Evolutionary conservation across 2,113 vertebrate genomes (phyloP), one percentile per base, ranked within the genome.

Genomic region (Alaudala cheleensis): DNA sequence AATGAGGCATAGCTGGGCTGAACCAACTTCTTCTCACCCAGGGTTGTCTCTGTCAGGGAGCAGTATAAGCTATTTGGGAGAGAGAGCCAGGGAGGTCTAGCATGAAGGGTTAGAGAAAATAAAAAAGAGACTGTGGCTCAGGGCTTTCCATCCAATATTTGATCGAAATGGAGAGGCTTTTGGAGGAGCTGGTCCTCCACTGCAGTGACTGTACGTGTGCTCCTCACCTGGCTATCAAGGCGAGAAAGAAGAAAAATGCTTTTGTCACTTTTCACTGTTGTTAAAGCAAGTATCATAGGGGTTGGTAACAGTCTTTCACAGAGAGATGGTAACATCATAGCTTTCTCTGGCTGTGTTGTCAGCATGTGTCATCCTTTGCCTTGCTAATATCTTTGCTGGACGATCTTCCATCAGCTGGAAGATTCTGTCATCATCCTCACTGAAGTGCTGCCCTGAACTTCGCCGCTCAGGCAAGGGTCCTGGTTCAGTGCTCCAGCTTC

Each of bases 211-310:
- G 0, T 78, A 6, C 79, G 45, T 80, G 50, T 54, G 50, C 71
- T 92, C 6, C 54, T 80, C 70, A 78, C 39, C 34, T 88, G 82
- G 39, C 71, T 93, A 5, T 80, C 76, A 58, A 31, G 60, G 39
- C 92, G 50, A 69, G 39, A 3, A 29, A 42, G 37, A 86, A 80
- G 31, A 65, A 50, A 64, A 69, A 65, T 8, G 13, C 69, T 78
- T 94, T 86, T 92, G 69, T 94, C 69, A 37, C 64, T 88, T 94
- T 83, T 94, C 64, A 28, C 19, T 92, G 76, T 34, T 90, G 72
- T 83, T 86, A 88, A 94, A 94, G 29, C 56, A 78, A 71, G 53
- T 84, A 74, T 56, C 64, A 86, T 62, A 93, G 80, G 51, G 44
- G 34, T 93, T 11, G 5, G 29, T 81, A 78, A 88, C 54, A 66